These are phyloP conservation scores for Lasioglossum pauxillum DNA, from an alignment of 2,888 invertebrate species.

Conservation along the genomic window DNA sequence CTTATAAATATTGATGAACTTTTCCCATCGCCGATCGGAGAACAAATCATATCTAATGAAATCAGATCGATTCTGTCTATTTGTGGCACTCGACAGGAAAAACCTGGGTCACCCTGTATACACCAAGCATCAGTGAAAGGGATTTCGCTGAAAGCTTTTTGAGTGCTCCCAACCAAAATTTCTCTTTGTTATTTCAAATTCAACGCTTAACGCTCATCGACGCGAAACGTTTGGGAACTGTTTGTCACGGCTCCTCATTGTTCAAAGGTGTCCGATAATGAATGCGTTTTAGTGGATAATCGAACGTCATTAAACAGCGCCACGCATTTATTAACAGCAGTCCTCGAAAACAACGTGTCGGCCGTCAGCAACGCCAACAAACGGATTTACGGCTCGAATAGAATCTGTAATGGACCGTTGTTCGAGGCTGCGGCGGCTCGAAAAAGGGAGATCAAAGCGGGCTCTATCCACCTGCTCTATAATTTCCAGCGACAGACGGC, in stretches of 20 bases:
- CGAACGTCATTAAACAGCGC: constrained; percentile 10
- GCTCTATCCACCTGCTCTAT: not conserved
- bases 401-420: constrained; percentile 34
- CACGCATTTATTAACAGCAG: constrained; percentile 10
- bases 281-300: not conserved
- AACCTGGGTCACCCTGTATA: not conserved
- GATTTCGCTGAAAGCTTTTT: not conserved
- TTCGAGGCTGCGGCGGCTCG: not conserved
- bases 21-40: not conserved
- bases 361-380: constrained; percentile 13
- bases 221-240: not conserved
- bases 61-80: constrained; percentile 2
- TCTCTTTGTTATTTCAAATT: not conserved
- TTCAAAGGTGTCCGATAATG: not conserved
- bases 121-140: not conserved
- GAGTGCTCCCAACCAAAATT: not conserved
- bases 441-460: constrained; percentile 10
- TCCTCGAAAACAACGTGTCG: not conserved
- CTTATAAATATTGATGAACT: not conserved
- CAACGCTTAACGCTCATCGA: too few species aligned
- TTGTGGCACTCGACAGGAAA: not conserved
- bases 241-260: not conserved
- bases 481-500: not conserved
- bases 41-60: not conserved
- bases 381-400: constrained; percentile 18